Evolutionary conservation across 2,888 invertebrate genomes (phyloP), one percentile per base, ranked within the genome.

Genomic region (Atethmia centrago): DNA sequence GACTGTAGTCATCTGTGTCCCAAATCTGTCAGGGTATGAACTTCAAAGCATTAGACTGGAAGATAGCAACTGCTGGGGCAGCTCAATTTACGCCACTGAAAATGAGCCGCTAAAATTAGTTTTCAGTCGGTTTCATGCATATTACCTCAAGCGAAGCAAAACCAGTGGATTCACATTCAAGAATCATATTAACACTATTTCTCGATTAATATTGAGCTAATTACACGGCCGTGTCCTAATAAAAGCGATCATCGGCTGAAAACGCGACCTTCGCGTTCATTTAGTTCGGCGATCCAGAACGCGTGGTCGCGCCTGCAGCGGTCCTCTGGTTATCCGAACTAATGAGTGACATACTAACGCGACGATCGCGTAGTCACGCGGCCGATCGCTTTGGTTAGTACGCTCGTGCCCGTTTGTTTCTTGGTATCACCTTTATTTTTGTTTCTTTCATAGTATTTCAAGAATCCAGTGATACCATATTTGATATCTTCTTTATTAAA

Each of bases 401-500:
- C 21, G 12, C 7, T 58, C 7, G 21, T 21, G 21, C 21, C 31
- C 7, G 12, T 5, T 4, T 49, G 16, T 21, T 31, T n/a, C 16
- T 49, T n/a, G 10, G 31, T 63, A 31, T n/a, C 16, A 2, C 36
- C 12, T 36, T 8, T 45, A 36, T 7, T 45, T 53, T 21, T 36
- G 3, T 56, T 47, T 4, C 3, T 19, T 56, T 25, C 16, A 21
- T 21, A n/a, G 4, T 25, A 36, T 42, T 62, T 75, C n/a, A 10
- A 67, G 62, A 75, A 68, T 66, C 12, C 56, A n/a, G 9, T n/a
- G 42, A 19, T 31, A 70, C n/a, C 9, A 40, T 42, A 78, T 72
- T 63, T 53, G 77, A 72, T 78, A 8, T 28, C 36, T 19, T 36
- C n/a, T 66, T 53, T 56, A 58, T 67, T 53, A 63, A 67, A 47